Conservation (phyloP, 1,140 invertebrate genomes). For the Pygmarrhopalites habei region DNA sequence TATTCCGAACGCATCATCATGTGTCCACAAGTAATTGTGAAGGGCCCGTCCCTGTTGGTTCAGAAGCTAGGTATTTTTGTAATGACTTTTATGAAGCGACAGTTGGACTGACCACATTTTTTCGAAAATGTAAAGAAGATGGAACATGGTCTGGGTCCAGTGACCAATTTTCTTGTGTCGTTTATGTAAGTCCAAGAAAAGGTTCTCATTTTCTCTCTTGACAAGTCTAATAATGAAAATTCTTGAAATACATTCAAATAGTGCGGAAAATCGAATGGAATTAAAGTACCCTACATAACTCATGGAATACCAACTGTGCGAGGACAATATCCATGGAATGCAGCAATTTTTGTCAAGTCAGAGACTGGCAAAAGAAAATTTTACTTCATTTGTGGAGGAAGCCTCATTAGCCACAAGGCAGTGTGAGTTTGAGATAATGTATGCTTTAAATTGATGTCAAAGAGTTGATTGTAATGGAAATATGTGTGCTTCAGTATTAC, state of each 20-base stretch:
- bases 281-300: slow-evolving; percentile 19
- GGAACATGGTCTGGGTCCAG: slow-evolving; percentile 19
- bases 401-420: slow-evolving; percentile 12
- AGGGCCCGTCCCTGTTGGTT: neutral
- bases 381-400: slow-evolving; percentile 27
- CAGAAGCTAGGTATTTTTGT: slow-evolving; percentile 27
- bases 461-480: too few species aligned
- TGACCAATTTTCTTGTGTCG: slow-evolving; percentile 14
- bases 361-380: slow-evolving; percentile 1
- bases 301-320: slow-evolving; percentile 13
- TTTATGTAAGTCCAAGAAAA: too few species aligned
- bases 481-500: too few species aligned
- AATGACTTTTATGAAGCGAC: slow-evolving; percentile 15
- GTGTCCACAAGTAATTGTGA: slow-evolving; percentile 12
- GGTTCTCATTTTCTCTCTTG: too few species aligned
- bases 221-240: too few species aligned
- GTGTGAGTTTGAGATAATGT: too few species aligned
- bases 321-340: slow-evolving; percentile 29
- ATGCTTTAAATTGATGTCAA: too few species aligned
- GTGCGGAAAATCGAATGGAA: slow-evolving; percentile 22
- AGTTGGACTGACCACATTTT: slow-evolving; percentile 3
- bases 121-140: slow-evolving; percentile 26
- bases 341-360: slow-evolving; percentile 19
- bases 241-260: too few species aligned
- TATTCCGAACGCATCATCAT: neutral